A percentile compares a stretch with the other conserved stretches of the same genome.
Conservation (phyloP, 2,888 invertebrate species). For the Galeruca laticollis region DNA sequence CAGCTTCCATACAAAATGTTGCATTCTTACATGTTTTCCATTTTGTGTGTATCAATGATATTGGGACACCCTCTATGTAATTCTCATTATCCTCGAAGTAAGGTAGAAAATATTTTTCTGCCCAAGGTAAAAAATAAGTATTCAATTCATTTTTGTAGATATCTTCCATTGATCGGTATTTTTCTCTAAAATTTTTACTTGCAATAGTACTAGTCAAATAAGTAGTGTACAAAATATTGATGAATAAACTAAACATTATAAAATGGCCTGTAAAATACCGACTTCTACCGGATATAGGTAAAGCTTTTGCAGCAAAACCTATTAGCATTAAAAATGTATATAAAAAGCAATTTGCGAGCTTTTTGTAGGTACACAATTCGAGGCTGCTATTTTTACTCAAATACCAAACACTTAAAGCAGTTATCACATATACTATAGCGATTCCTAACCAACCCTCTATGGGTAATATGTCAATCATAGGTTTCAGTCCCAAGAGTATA, state of each 20-base stretch:
- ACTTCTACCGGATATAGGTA: slow-evolving; percentile 50
- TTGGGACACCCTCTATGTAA: slow-evolving; percentile 32
- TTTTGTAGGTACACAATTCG: slow-evolving; percentile 39
- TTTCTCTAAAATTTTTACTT: slow-evolving; percentile 51
- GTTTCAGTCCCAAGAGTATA: slow-evolving; percentile 36
- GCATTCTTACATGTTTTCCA: slow-evolving; percentile 50
- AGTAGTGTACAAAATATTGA: slow-evolving; percentile 54
- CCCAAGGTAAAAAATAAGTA: slow-evolving; percentile 51
- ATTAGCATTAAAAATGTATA: slow-evolving; percentile 48
- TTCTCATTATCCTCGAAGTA: slow-evolving; percentile 19
- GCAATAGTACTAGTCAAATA: slow-evolving; percentile 56
- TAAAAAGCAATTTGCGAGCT: slow-evolving; percentile 40
- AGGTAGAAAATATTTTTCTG: slow-evolving; percentile 48
- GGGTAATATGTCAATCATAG: slow-evolving; percentile 38
- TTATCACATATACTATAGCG: slow-evolving; percentile 24
- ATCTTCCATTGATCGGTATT: slow-evolving; percentile 52
- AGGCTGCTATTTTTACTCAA: slow-evolving; percentile 18
- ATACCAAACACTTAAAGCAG: slow-evolving; percentile 37
- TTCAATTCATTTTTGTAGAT: slow-evolving; percentile 52
- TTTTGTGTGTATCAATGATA: slow-evolving; percentile 31
- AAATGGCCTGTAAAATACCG: slow-evolving; percentile 52
- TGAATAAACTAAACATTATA: slow-evolving; percentile 52
- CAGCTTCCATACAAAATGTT: slow-evolving; percentile 49
- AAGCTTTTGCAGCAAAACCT: slow-evolving; percentile 46
- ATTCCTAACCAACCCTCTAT: slow-evolving; percentile 36